Base-by-base conservation (phyloP, 2,888 invertebrate genomes). In the Cylindroiulus punctatus region DNA sequence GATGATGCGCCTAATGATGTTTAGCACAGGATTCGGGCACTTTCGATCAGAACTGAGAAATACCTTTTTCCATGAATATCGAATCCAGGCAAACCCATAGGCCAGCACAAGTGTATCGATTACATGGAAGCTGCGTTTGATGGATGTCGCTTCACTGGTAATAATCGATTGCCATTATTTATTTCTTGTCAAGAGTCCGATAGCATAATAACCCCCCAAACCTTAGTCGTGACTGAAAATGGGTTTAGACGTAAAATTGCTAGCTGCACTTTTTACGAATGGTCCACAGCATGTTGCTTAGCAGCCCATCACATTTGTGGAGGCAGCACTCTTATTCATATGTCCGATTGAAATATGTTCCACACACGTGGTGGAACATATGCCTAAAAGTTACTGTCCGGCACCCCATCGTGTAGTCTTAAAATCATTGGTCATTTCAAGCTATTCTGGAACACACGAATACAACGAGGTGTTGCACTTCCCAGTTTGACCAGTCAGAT, bases 141-240 rank as follows among this genome's bases (percentile, higher is more conserved):
- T 44, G 83, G 83, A 83, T 83, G 83, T 83, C 83, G 40, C 83
- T 83, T 83, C 40, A 83, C 83, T 83, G 83, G 83, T 83, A 83
- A 83, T 83, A 83, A 83, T 83, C 44, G 40, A 83, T 83, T 83
- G 83, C 83, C 83, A 83, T 83, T 83, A 83, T 83, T 83, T 83
- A 44, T 83, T 83, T 83, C 83, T 42, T 83, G 83, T 83, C 42
- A 42, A 44, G 83, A 76, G 76, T 76, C 30, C 76, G 30, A 32
- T 76, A 30, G 30, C 76, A 76, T 76, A 76, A 76, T 30, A n/a
- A 76, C 26, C 30, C 76, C 12, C 76, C 17, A 26, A 30, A 76
- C 76, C 76, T 76, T 65, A 26, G 65, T 76, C 30, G 26, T 76
- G 26, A 26, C 65, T 26, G 65, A 26, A 65, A 76, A 30, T 32